A percentile compares a stretch with the other conserved stretches of the same genome.
These are phyloP conservation scores for Oscheius myriophilus DNA, from an alignment of 2,888 invertebrate species.

Conservation along the genomic window DNA sequence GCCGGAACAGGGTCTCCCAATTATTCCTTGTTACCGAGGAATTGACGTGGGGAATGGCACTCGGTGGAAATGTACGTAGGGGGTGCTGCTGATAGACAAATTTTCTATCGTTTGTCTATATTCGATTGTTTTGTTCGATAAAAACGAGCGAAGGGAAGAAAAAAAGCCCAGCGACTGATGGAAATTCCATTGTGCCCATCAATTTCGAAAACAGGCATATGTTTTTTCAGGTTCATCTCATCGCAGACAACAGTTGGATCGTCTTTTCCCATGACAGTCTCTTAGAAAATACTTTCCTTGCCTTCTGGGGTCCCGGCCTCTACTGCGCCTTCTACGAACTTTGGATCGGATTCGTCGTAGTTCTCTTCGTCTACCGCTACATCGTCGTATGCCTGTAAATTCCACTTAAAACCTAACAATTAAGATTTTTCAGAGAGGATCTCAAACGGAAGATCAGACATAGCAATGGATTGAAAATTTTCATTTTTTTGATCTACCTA, in stretches of 20 bases:
- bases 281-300: not conserved
- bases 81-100: too few relatives aligned
- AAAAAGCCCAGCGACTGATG: too few relatives aligned
- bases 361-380: conserved; percentile 11
- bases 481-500: conserved; percentile 2
- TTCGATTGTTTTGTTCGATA: too few relatives aligned
- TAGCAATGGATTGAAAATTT: not conserved
- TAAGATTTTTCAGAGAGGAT: not conserved
- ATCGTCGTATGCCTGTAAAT: conserved; percentile 3
- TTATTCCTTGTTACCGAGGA: too few relatives aligned
- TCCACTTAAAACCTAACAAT: not conserved
- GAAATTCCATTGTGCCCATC: too few relatives aligned
- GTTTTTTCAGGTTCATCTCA: conserved; percentile 2
- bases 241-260: conserved; percentile 7
- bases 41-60: too few relatives aligned
- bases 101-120: too few relatives aligned
- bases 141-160: too few relatives aligned
- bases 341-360: conserved; percentile 6
- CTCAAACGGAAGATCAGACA: not conserved
- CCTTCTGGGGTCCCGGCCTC: conserved; percentile 4
- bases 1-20: too few relatives aligned
- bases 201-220: too few relatives aligned
- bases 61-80: too few relatives aligned
- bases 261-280: conserved; percentile 13
- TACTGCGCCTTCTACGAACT: conserved; percentile 12